phyloP scores from a whole-genome alignment of 2,797 vertebrate species.

The Gallinago nigripennis region DNA sequence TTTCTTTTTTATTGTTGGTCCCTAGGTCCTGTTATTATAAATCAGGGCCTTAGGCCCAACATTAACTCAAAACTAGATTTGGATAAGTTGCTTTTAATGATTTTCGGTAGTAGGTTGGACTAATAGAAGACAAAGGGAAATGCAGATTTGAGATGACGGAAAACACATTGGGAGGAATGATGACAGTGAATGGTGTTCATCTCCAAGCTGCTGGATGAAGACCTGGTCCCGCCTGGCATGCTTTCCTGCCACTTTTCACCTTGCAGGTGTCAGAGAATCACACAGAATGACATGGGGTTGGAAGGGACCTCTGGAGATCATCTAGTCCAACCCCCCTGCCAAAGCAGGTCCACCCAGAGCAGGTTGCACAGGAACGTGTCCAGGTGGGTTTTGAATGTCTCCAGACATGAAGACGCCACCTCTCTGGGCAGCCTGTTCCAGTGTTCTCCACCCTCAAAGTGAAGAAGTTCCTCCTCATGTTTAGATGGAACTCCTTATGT shows the following conservation, averaged over 20 bases:
- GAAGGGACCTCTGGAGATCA: too few relatives aligned
- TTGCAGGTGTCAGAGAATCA: not conserved
- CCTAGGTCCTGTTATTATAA: not conserved
- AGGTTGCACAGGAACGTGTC: too few relatives aligned
- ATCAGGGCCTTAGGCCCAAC: conserved; percentile 4
- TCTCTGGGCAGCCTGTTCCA: too few relatives aligned
- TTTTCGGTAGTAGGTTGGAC: conserved; percentile 14
- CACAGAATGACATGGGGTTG: too few relatives aligned
- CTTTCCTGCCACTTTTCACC: not conserved
- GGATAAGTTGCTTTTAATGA: not conserved
- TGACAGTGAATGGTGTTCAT: not conserved
- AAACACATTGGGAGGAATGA: rapidly evolving
- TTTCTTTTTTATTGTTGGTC: conserved; percentile 49
- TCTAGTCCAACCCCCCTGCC: too few relatives aligned
- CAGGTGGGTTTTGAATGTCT: too few relatives aligned
- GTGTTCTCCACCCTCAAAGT: too few relatives aligned
- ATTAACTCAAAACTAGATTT: conserved; percentile 26
- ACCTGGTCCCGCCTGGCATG: not conserved
- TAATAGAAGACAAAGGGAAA: not conserved
- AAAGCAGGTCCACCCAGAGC: too few relatives aligned
- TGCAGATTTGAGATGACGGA: not conserved
- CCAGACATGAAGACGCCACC: too few relatives aligned
- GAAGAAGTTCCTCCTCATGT: too few relatives aligned
- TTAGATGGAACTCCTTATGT: too few relatives aligned
- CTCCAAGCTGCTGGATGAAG: not conserved